phyloP scores from a whole-genome alignment of 2,797 vertebrate species.

The Sebastes steindachneri region DNA sequence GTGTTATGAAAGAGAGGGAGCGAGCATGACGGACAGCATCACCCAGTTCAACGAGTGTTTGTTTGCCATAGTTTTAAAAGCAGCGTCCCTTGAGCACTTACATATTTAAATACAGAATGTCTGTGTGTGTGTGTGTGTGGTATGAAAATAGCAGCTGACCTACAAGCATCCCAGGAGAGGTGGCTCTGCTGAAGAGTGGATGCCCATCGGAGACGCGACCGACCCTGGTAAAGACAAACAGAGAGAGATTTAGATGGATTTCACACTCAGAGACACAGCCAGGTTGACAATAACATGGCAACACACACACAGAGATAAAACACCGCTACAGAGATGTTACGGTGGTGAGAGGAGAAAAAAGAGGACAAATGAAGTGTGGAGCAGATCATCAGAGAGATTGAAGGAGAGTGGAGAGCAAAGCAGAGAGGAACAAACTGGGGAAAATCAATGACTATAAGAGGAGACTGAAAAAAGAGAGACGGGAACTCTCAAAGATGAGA shows the following conservation, averaged over 20 bases:
- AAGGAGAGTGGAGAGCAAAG: neutral
- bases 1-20: neutral
- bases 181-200: conserved; percentile 53
- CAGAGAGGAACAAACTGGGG: conserved; percentile 6
- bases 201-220: conserved; percentile 65
- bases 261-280: conserved; percentile 1
- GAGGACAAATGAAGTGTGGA: neutral
- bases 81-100: neutral
- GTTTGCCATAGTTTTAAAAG: conserved; percentile 12
- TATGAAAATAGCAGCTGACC: conserved; percentile 77
- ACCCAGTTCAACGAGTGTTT: conserved; percentile 3
- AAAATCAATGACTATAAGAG: conserved; percentile 20
- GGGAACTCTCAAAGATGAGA: neutral
- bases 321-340: neutral
- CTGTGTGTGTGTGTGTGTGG: neutral
- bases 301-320: neutral
- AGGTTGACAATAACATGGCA: neutral
- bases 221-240: conserved; percentile 53
- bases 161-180: conserved; percentile 68
- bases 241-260: conserved; percentile 26
- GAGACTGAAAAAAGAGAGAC: neutral
- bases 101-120: neutral
- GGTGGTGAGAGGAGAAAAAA: neutral
- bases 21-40: neutral
- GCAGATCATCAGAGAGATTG: neutral